Conservation (phyloP, 2,888 invertebrate genomes). For the Meliscaeva auricollis region DNA sequence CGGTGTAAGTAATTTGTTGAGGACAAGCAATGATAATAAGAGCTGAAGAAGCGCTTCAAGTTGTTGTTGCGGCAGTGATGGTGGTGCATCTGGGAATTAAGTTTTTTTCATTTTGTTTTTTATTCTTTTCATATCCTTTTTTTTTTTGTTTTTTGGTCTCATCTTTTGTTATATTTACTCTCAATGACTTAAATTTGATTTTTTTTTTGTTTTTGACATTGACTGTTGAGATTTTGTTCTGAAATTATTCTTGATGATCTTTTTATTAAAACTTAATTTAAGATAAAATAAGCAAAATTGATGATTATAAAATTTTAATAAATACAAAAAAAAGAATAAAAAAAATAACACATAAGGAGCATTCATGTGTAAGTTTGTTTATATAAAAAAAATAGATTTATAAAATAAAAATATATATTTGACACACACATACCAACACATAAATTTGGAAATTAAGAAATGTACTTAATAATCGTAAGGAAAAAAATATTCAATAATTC, state of each 20-base stretch:
- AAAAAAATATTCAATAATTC: not conserved
- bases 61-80: conserved; percentile 14
- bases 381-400: conserved; percentile 28
- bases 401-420: conserved; percentile 43
- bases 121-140: no score
- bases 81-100: conserved; percentile 72
- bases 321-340: not conserved
- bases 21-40: conserved; percentile 66
- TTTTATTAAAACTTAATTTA: conserved; percentile 48
- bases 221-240: conserved; percentile 45
- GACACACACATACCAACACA: conserved; percentile 46
- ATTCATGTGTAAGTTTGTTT: conserved; percentile 51
- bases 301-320: conserved; percentile 26
- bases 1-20: conserved; percentile 71
- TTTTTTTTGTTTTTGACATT: conserved; percentile 29
- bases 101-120: conserved; percentile 31
- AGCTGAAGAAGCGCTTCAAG: conserved; percentile 74
- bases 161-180: not conserved
- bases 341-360: conserved; percentile 42
- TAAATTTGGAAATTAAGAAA: conserved; percentile 29
- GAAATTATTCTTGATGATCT: conserved; percentile 14
- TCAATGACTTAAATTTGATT: conserved; percentile 3
- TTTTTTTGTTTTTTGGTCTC: not conserved
- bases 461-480: not conserved
- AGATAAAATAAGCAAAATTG: conserved; percentile 48